Conservation (phyloP, 2,113 vertebrate genomes). For the Atrichornis clamosus region DNA sequence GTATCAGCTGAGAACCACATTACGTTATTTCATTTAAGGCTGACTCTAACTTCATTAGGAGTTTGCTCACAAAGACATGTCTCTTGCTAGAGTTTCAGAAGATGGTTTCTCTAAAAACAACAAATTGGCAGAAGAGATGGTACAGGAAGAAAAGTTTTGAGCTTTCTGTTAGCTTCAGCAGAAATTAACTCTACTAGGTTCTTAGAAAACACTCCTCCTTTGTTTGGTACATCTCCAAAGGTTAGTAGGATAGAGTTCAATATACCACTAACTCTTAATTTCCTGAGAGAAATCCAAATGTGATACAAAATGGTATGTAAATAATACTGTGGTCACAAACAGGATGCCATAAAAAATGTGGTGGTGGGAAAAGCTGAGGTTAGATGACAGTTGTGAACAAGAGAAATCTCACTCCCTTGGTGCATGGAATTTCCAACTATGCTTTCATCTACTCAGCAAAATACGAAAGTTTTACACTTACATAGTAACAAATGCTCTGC, state of each 20-base stretch:
- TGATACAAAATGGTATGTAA: background rate
- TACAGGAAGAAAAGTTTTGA: background rate
- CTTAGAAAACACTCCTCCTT: background rate
- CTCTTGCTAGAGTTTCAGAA: background rate
- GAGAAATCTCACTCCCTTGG: background rate
- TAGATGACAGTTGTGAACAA: background rate
- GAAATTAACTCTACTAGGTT: background rate
- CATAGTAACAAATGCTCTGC: background rate
- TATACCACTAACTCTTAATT: background rate
- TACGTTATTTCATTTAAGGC: background rate
- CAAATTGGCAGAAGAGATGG: background rate
- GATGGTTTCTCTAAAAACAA: background rate
- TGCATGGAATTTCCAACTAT: background rate
- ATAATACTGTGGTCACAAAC: constrained; percentile 17
- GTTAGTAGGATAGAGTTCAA: constrained; percentile 11
- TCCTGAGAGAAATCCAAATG: constrained; percentile 7
- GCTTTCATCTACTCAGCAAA: background rate
- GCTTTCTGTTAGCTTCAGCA: background rate
- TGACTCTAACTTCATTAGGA: background rate
- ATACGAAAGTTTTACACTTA: background rate
- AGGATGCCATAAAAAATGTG: constrained; percentile 3
- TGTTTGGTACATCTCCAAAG: background rate
- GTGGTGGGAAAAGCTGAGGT: background rate
- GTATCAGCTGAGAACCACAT: background rate
- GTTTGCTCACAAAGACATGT: background rate